A percentile compares a stretch with the other conserved stretches of the same genome.
Evolutionary conservation across 1,140 invertebrate genomes (phyloP).

Genomic region (Cephus cinctus): DNA sequence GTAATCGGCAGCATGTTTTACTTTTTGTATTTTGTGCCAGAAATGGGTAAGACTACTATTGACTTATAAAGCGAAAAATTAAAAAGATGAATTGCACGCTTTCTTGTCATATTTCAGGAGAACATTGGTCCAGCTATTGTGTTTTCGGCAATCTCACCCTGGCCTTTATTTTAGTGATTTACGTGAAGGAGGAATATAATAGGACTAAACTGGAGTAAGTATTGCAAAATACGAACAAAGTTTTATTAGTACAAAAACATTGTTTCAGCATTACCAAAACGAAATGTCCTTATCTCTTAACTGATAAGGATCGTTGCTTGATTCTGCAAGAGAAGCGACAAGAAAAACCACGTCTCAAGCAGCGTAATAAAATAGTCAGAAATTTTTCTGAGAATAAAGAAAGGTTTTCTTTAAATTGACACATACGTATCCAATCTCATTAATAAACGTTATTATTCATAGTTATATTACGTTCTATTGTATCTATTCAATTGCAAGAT

Average conservation of each 20-base stretch:
- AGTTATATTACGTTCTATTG: too few species aligned
- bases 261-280: not conserved
- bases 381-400: too few species aligned
- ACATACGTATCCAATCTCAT: too few species aligned
- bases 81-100: conserved; percentile 4
- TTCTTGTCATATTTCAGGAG: conserved; percentile 13
- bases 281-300: not conserved
- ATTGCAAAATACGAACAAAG: too few species aligned
- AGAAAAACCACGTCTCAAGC: not conserved
- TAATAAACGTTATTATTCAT: too few species aligned
- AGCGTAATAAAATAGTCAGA: not conserved
- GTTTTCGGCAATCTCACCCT: conserved; percentile 15
- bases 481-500: too few species aligned
- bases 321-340: not conserved
- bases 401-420: too few species aligned
- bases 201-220: conserved; percentile 15
- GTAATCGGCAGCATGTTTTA: conserved; percentile 46
- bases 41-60: conserved; percentile 35
- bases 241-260: too few species aligned
- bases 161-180: conserved; percentile 14
- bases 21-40: conserved; percentile 47
- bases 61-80: conserved; percentile 3
- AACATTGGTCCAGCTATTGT: conserved; percentile 20
- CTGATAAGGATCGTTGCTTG: not conserved
- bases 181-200: conserved; percentile 24